Conservation (phyloP, 2,888 invertebrate genomes). For the Tortricodes alternella region DNA sequence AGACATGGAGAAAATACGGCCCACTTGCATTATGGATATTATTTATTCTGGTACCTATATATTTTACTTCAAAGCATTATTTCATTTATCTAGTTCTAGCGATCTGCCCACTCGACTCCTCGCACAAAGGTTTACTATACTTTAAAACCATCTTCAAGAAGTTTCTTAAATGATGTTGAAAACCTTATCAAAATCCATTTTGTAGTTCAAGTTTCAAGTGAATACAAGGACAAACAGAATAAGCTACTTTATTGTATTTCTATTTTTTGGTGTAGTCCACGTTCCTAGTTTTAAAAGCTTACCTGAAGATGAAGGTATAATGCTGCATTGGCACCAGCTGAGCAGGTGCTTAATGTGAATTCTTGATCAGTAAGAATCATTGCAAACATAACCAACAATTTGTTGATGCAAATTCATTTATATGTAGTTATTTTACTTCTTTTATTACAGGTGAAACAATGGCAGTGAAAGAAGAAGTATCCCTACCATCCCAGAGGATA, state of each 20-base stretch:
- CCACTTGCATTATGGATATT: slow-evolving; percentile 95
- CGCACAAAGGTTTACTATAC: too few relatives aligned
- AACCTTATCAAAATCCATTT: too few relatives aligned
- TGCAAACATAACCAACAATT: background rate
- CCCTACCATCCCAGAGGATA: slow-evolving; percentile 90
- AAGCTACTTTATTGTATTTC: background rate
- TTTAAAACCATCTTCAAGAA: too few relatives aligned
- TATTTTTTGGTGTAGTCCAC: background rate
- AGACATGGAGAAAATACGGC: slow-evolving; percentile 96
- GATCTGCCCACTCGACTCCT: too few relatives aligned
- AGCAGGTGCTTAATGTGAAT: too few relatives aligned
- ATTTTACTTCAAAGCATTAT: background rate
- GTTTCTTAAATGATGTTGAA: too few relatives aligned
- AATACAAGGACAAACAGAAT: too few relatives aligned
- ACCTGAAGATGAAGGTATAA: too few relatives aligned
- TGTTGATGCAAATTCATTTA: background rate
- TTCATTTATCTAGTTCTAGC: background rate
- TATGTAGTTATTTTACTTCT: background rate
- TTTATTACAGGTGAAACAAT: slow-evolving; percentile 89
- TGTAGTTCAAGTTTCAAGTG: too few relatives aligned
- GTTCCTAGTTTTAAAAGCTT: too few relatives aligned
- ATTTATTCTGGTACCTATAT: slow-evolving; percentile 90
- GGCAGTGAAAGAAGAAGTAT: slow-evolving; percentile 90
- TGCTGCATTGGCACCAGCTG: too few relatives aligned
- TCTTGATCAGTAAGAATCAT: too few relatives aligned